A percentile compares a stretch with the other conserved stretches of the same genome.
Conservation (phyloP, 2,888 invertebrate species). For the Pinctada fucata region DNA sequence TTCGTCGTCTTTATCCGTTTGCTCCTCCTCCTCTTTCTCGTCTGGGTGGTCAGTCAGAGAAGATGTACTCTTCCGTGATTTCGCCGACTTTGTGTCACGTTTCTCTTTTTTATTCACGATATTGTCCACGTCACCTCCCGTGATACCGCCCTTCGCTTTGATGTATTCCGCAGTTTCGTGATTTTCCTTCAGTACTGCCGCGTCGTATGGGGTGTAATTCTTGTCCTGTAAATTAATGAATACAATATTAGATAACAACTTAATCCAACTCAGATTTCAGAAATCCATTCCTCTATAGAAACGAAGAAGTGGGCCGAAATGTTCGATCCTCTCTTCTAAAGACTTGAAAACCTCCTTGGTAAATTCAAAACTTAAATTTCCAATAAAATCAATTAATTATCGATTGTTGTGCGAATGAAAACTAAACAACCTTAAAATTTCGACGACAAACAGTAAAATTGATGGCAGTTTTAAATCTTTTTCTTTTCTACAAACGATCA, state of each 20-base stretch:
- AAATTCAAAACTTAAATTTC: no score
- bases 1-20: slow-evolving; percentile 3
- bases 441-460: no score
- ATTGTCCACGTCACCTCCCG: slow-evolving; percentile 51
- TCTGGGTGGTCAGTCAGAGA: slow-evolving; percentile 23
- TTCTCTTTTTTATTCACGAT: slow-evolving; percentile 38
- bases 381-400: no score
- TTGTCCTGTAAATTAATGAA: slow-evolving; percentile 80
- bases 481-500: no score
- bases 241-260: background rate
- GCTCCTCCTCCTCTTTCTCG: slow-evolving; percentile 29
- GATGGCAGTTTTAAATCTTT: no score
- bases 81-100: slow-evolving; percentile 37
- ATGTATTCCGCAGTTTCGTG: slow-evolving; percentile 94
- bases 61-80: slow-evolving; percentile 29
- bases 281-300: no score
- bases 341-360: no score
- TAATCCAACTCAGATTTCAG: no score
- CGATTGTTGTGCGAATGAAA: no score
- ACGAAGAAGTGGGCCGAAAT: no score
- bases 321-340: no score
- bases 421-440: no score
- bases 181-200: slow-evolving; percentile 90
- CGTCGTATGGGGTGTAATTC: slow-evolving; percentile 93
- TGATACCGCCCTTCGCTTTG: slow-evolving; percentile 87